A percentile compares a stretch with the other conserved stretches of the same genome.
These are phyloP conservation scores for Euphonia xanthogaster DNA, from an alignment of 2,797 vertebrate genomes.

Conservation along the genomic window DNA sequence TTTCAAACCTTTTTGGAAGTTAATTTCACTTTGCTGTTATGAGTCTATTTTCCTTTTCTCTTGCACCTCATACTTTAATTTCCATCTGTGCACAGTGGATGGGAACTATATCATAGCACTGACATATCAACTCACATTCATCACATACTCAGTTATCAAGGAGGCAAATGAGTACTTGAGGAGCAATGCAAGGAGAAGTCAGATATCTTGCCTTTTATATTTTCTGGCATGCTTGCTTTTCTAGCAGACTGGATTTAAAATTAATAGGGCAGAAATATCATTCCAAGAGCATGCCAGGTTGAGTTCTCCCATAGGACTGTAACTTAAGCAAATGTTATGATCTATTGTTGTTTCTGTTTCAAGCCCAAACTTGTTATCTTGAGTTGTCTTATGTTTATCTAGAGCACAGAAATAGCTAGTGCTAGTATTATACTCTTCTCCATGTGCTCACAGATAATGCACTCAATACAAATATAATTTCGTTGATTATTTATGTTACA, in stretches of 20 bases:
- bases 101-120: neutral
- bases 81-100: neutral
- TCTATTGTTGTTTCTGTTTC: constrained; percentile 60
- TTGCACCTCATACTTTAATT: constrained; percentile 16
- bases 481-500: neutral
- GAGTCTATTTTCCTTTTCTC: neutral
- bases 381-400: constrained; percentile 53
- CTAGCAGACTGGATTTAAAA: constrained; percentile 12
- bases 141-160: neutral
- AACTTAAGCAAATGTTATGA: constrained; percentile 1
- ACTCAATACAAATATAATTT: neutral
- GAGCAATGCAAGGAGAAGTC: neutral
- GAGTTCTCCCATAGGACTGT: neutral
- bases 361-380: constrained; percentile 49
- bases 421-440: neutral
- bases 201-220: neutral
- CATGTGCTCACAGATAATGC: constrained; percentile 1
- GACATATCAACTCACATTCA: neutral
- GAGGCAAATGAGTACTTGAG: constrained; percentile 12
- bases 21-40: neutral
- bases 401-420: constrained; percentile 22
- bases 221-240: constrained; percentile 6
- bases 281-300: neutral
- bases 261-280: constrained; percentile 33
- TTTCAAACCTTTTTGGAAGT: neutral